phyloP scores from a whole-genome alignment of 2,888 invertebrate species.

The Lithophane ornitopus region DNA sequence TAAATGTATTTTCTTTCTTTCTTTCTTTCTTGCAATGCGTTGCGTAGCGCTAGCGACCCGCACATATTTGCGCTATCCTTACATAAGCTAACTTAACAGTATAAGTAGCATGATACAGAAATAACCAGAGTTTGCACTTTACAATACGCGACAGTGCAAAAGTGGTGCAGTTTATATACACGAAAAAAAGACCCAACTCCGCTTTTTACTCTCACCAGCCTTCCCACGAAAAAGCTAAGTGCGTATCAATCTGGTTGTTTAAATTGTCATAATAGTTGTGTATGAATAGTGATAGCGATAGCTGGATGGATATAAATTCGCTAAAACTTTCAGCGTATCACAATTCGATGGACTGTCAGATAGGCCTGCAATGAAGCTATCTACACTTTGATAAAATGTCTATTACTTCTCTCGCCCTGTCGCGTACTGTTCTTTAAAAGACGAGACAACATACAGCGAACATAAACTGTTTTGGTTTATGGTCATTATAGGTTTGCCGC shows the following conservation, averaged over 20 bases:
- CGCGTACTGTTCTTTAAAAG: neutral
- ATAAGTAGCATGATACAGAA: constrained; percentile 4
- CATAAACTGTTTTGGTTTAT: neutral
- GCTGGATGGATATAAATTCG: constrained; percentile 7
- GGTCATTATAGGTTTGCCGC: neutral
- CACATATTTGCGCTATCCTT: constrained; percentile 6
- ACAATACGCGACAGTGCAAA: constrained; percentile 35
- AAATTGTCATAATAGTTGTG: constrained; percentile 34
- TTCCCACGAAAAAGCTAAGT: constrained; percentile 37
- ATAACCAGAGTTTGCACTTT: constrained; percentile 14
- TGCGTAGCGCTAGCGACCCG: neutral
- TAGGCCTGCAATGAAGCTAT: neutral
- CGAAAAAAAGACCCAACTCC: constrained; percentile 24
- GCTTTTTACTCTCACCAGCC: constrained; percentile 8
- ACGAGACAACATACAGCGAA: neutral
- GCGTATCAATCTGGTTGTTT: constrained; percentile 19
- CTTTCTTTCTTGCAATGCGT: no score
- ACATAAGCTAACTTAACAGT: neutral
- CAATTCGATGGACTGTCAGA: constrained; percentile 11
- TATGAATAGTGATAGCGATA: constrained; percentile 38
- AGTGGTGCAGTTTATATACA: constrained; percentile 2
- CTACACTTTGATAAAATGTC: neutral
- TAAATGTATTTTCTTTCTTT: no score
- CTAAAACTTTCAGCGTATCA: constrained; percentile 31
- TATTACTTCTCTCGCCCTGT: constrained; percentile 13